Evolutionary conservation across 2,888 invertebrate species (phyloP), one percentile per base, ranked within the genome.

Genomic region (Scaptodrosophila latifasciaeformis): DNA sequence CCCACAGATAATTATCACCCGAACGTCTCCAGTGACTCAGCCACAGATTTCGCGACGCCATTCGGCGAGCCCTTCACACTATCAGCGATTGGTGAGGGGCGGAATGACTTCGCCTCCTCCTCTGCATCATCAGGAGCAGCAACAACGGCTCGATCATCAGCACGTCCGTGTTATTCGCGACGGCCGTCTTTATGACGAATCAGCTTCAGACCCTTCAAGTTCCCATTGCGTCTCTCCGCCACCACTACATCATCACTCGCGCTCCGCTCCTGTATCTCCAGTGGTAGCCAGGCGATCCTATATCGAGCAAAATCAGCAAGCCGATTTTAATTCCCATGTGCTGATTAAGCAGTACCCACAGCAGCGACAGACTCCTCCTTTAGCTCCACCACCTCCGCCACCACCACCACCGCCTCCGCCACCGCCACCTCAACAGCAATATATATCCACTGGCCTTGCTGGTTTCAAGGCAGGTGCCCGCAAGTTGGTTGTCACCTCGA

Each of bases 111-210:
- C 77, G 45, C 66, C 71, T 9, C 76, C 80, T 39, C 71, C 68
- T 45, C 65, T 65, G 54, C 66, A 67, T 43, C 70, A 67, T 27
- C 64, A 60, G n/a, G 51, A 64, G 42, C 69, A 64, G 34, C 59
- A 52, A n/a, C 64, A 59, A 9, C 67, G 58, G 30, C 60, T 66
- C 59, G 12, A 70, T 9, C 75, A 70, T 42, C 84, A 84, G 44
- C 86, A 86, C 65, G 86, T 86, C 47, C 85, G 86, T 18, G 86
- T 86, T n/a, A 86, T 86, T 54, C 82, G 85, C 57, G 86, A 86
- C 65, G 86, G 86, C 30, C 84, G 86, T 6, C 67, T 84, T 15
- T 86, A 86, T 50, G 86, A 86, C 17, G 86, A 86, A 50, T 56
- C 75, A 1, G 29, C 52, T 39, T 39, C 59, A 15, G 55, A 60